Conservation (phyloP, 2,888 invertebrate species). For the Poecilobothrus nobilitatus region DNA sequence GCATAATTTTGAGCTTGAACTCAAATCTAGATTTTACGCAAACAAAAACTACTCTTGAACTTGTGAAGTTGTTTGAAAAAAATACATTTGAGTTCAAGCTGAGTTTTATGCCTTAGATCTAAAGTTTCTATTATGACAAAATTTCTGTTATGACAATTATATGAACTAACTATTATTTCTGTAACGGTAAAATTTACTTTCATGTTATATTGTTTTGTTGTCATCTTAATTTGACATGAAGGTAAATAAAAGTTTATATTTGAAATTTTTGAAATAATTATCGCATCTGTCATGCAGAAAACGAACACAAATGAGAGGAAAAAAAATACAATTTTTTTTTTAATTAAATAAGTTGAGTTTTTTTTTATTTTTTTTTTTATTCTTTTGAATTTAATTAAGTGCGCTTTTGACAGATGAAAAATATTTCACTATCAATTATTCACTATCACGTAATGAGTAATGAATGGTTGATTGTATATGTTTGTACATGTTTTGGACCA, state of each 20-base stretch:
- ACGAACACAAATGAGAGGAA: neutral
- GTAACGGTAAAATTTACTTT: neutral
- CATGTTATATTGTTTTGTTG: neutral
- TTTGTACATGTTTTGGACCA: too few species aligned
- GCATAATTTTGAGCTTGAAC: too few species aligned
- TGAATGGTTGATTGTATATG: too few species aligned
- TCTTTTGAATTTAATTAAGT: neutral
- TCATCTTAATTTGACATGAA: neutral
- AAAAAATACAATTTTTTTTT: neutral
- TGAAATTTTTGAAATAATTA: neutral
- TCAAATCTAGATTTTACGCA: too few species aligned
- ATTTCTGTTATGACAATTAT: too few species aligned
- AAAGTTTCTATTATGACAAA: too few species aligned
- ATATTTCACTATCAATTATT: neutral
- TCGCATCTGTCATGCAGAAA: neutral
- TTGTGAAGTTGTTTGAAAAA: too few species aligned
- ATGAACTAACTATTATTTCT: neutral
- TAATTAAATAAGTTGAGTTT: neutral
- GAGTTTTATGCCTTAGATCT: too few species aligned
- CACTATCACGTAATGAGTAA: too few species aligned
- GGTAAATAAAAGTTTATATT: neutral
- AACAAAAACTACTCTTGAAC: too few species aligned
- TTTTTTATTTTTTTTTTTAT: neutral
- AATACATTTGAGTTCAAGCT: too few species aligned
- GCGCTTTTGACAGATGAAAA: neutral